Percentiles rank a stretch among this genome's conserved stretches.
phyloP scores from a whole-genome alignment of 2,797 vertebrate species.

The Aulostomus chinensis region DNA sequence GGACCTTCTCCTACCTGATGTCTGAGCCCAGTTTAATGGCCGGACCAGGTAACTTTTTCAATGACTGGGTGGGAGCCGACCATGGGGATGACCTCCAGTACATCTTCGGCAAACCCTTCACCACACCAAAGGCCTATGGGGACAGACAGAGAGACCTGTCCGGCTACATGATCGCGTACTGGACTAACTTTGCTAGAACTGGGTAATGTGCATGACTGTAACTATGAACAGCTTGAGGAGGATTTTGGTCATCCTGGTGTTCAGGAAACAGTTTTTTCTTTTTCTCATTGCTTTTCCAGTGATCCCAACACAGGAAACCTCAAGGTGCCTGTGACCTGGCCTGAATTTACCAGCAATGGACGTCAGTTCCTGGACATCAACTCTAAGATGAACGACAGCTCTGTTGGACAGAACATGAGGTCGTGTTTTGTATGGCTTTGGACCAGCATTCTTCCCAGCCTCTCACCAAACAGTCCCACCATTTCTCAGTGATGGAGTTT shows the following conservation, averaged over 20 bases:
- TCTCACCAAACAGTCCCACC: constrained; percentile 8
- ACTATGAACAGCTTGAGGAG: not conserved
- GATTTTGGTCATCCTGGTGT: too few relatives aligned
- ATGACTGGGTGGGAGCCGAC: constrained; percentile 88
- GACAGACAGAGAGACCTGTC: constrained; percentile 83
- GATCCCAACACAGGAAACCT: constrained; percentile 85
- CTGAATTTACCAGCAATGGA: constrained; percentile 48
- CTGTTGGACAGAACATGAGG: constrained; percentile 76
- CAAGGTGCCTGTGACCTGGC: constrained; percentile 80
- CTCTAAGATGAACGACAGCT: constrained; percentile 56
- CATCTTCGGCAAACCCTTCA: constrained; percentile 89
- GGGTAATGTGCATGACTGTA: constrained; percentile 73
- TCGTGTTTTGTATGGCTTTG: constrained; percentile 76
- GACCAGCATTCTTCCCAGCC: constrained; percentile 52
- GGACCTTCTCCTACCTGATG: constrained; percentile 87
- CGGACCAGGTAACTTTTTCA: constrained; percentile 72
- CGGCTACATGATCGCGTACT: constrained; percentile 86
- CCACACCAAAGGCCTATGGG: constrained; percentile 78
- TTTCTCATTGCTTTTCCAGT: constrained; percentile 65
- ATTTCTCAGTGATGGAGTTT: not conserved
- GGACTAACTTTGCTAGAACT: constrained; percentile 91
- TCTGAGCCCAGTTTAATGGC: constrained; percentile 83
- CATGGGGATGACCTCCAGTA: constrained; percentile 90
- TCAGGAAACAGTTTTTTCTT: too few relatives aligned
- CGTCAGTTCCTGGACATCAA: constrained; percentile 83